These are phyloP conservation scores for Eudasyphora cyanicolor DNA, from an alignment of 2,888 invertebrate species.

Conservation along the genomic window DNA sequence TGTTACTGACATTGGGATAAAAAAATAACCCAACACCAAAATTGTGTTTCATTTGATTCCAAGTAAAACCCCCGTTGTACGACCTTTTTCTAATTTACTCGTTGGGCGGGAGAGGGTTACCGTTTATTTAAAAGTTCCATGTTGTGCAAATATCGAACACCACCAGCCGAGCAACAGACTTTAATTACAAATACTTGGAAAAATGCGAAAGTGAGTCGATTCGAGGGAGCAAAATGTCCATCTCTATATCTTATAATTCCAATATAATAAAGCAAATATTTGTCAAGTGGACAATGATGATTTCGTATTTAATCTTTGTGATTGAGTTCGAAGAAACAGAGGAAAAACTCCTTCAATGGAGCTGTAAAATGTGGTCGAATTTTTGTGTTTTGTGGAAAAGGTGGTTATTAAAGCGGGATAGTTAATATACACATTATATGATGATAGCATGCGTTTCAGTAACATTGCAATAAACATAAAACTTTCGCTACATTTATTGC, in stretches of 20 bases:
- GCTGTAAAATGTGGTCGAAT: neutral
- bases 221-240: neutral
- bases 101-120: neutral
- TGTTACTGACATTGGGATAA: neutral
- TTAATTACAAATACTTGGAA: constrained; percentile 54
- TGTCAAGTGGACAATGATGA: neutral
- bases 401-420: no score
- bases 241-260: constrained; percentile 17
- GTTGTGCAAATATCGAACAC: constrained; percentile 51
- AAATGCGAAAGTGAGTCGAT: neutral
- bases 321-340: neutral
- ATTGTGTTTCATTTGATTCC: constrained; percentile 3
- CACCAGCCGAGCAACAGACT: constrained; percentile 25
- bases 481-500: no score
- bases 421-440: no score
- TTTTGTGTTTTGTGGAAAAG: no score
- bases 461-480: no score
- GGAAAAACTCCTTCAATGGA: neutral
- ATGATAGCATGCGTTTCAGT: no score
- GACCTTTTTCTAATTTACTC: no score
- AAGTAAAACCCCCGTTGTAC: constrained; percentile 7
- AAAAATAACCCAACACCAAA: constrained; percentile 23
- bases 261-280: constrained; percentile 42
- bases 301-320: neutral
- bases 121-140: constrained; percentile 57